Evolutionary conservation across 2,797 vertebrate species (phyloP).

Genomic region (Falco novaeseelandiae): DNA sequence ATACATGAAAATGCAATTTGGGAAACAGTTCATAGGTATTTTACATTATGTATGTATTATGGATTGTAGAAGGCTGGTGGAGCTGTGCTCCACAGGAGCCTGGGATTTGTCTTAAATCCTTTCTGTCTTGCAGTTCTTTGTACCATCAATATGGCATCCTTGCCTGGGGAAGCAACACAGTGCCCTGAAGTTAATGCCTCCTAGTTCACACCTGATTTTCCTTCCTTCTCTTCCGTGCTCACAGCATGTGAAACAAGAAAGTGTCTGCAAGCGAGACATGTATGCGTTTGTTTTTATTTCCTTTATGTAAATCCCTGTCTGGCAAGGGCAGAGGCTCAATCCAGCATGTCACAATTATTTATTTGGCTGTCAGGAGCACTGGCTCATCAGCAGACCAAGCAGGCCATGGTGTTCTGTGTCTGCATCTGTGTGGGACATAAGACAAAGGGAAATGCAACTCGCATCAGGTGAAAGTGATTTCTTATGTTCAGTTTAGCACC

Average conservation of each 20-base stretch:
- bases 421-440: not conserved
- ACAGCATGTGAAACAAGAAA: not conserved
- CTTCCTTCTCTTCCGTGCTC: not conserved
- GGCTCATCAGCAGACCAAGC: not conserved
- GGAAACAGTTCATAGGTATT: not conserved
- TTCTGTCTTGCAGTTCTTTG: not conserved
- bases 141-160: not conserved
- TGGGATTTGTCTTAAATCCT: not conserved
- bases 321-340: not conserved
- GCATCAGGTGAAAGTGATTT: not conserved
- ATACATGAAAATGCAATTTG: not conserved
- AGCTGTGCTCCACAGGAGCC: not conserved
- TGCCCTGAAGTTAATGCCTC: not conserved
- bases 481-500: not conserved
- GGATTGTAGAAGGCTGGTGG: not conserved
- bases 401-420: not conserved
- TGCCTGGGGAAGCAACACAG: not conserved
- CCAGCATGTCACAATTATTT: not conserved
- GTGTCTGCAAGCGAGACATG: rapidly evolving
- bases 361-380: not conserved
- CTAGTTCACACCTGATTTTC: not conserved
- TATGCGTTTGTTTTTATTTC: not conserved
- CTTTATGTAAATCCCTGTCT: not conserved
- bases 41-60: not conserved
- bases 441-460: not conserved